Evolutionary conservation across 2,797 vertebrate species (phyloP).

Genomic region (Tapera naevia): DNA sequence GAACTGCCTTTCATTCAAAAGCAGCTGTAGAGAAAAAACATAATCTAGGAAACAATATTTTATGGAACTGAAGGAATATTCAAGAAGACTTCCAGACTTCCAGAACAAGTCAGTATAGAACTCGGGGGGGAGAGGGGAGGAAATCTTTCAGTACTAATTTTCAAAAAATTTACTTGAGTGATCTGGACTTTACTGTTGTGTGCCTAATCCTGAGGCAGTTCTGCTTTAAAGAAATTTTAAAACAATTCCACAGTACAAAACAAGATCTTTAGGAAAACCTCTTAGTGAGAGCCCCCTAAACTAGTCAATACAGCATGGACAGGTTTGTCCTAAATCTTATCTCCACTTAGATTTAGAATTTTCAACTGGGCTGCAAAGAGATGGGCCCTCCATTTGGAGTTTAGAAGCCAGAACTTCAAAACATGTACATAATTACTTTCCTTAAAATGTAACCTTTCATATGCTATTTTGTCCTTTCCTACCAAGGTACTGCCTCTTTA

Average conservation of each 20-base stretch:
- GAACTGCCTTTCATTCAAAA: neutral
- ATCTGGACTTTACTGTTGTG: neutral
- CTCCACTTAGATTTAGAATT: neutral
- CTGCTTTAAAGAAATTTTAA: neutral
- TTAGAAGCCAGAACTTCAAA: neutral
- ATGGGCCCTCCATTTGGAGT: neutral
- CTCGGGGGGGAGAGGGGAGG: neutral
- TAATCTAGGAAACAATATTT: neutral
- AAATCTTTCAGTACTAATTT: neutral
- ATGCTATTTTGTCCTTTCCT: neutral
- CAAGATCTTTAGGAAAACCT: neutral
- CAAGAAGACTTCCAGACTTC: neutral
- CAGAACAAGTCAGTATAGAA: neutral
- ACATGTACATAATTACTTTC: neutral
- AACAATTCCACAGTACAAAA: neutral
- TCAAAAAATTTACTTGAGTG: neutral
- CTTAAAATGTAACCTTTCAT: neutral
- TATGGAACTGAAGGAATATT: neutral
- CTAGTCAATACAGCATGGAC: neutral
- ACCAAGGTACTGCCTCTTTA: neutral
- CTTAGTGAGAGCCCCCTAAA: neutral
- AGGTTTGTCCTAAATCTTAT: neutral
- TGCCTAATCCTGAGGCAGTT: neutral
- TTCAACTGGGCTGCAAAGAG: neutral
- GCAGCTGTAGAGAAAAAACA: neutral